phyloP scores from a whole-genome alignment of 2,797 vertebrate species.

The Pelodytes ibericus region DNA sequence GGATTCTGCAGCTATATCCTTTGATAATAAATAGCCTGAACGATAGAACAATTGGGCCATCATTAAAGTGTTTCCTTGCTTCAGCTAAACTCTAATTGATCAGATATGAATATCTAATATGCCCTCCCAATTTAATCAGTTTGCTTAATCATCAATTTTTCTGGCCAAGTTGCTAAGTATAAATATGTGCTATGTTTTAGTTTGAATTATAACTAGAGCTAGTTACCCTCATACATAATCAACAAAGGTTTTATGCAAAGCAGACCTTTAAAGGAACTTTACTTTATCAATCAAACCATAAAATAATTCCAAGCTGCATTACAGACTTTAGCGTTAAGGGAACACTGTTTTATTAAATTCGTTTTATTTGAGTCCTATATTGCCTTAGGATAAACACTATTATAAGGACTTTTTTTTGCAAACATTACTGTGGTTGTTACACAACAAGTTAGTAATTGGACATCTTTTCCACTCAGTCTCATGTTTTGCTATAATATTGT shows the following conservation, averaged over 20 bases:
- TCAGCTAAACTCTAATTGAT: too few relatives aligned
- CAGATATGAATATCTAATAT: too few relatives aligned
- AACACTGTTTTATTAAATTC: conserved; percentile 9
- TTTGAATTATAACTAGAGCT: background rate
- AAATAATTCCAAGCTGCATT: background rate
- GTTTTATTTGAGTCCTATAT: conserved; percentile 14
- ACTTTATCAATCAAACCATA: background rate
- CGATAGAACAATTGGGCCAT: too few relatives aligned
- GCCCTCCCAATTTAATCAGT: too few relatives aligned
- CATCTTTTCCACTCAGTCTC: conserved; percentile 44
- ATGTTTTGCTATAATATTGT: conserved; percentile 40
- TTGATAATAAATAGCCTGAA: too few relatives aligned
- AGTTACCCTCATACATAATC: background rate
- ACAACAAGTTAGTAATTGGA: conserved; percentile 53
- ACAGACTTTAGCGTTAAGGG: background rate
- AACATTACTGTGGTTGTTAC: conserved; percentile 35
- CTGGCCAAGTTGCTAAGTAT: background rate
- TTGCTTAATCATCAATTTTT: too few relatives aligned
- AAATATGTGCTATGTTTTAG: background rate
- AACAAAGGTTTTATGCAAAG: background rate
- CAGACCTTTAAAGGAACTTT: background rate
- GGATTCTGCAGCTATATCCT: too few relatives aligned
- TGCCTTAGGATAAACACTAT: conserved; percentile 35
- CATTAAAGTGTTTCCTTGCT: too few relatives aligned
- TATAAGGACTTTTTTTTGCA: conserved; percentile 1